A percentile compares a stretch with the other conserved stretches of the same genome.
These are phyloP conservation scores for Notoglanidium macrostoma DNA, from an alignment of 2,797 vertebrate species.

Conservation along the genomic window DNA sequence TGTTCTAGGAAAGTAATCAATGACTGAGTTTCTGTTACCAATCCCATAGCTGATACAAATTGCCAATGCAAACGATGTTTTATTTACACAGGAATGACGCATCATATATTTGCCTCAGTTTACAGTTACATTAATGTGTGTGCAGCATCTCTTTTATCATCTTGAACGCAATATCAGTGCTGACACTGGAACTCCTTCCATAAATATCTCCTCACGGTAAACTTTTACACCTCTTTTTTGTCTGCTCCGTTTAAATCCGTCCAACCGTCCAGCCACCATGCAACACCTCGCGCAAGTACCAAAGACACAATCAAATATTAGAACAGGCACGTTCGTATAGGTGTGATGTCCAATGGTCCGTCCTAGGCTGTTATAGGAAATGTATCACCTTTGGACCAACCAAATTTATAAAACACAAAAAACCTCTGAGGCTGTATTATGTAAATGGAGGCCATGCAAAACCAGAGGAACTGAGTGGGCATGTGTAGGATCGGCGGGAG, in stretches of 20 bases:
- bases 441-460: constrained; percentile 12
- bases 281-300: background rate
- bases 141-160: background rate
- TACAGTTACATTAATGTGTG: background rate
- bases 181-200: background rate
- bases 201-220: background rate
- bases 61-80: background rate
- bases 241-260: background rate
- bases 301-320: background rate
- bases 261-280: background rate
- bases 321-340: background rate
- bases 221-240: background rate
- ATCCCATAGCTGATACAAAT: background rate
- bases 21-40: background rate
- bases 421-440: constrained; percentile 17
- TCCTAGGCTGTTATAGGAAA: background rate
- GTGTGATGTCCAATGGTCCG: background rate
- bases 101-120: background rate
- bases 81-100: background rate
- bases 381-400: background rate
- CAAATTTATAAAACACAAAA: background rate
- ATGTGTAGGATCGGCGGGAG: background rate
- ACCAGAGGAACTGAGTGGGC: background rate
- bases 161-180: background rate
- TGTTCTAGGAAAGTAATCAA: background rate